These are phyloP conservation scores for Drosophila prostipennis DNA, from an alignment of 2,888 invertebrate species.

Conservation along the genomic window DNA sequence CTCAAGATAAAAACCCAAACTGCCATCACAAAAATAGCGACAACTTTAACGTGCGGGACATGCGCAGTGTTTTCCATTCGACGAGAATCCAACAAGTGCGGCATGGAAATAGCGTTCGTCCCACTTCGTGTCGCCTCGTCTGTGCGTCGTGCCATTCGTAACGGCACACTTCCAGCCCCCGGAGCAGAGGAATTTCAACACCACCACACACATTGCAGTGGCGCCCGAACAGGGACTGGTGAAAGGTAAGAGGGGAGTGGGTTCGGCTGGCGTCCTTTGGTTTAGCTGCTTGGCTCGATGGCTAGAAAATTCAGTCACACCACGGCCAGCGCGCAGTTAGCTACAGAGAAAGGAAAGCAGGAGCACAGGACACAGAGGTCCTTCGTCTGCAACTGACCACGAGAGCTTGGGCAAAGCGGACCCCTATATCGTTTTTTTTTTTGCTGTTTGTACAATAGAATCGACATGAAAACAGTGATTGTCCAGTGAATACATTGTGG, in stretches of 20 bases:
- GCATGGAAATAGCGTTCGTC: slow-evolving; percentile 45
- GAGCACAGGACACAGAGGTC: slow-evolving; percentile 7
- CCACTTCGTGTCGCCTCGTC: slow-evolving; percentile 1
- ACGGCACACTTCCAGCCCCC: slow-evolving; percentile 46
- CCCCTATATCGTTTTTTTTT: slow-evolving; percentile 3
- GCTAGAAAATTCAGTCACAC: slow-evolving; percentile 56
- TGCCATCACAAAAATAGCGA: neutral
- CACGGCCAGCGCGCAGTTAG: slow-evolving; percentile 63
- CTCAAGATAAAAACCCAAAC: neutral
- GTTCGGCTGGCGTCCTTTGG: slow-evolving; percentile 37
- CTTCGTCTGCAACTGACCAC: slow-evolving; percentile 27
- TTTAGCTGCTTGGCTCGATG: slow-evolving; percentile 8
- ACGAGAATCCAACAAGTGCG: slow-evolving; percentile 81
- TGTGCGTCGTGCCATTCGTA: slow-evolving; percentile 9
- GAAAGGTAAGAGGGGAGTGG: neutral
- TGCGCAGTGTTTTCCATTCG: slow-evolving; percentile 61
- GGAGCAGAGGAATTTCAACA: slow-evolving; percentile 58
- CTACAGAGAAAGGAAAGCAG: slow-evolving; percentile 25
- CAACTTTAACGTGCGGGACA: slow-evolving; percentile 18
- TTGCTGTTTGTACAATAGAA: slow-evolving; percentile 13
- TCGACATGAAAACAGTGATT: neutral
- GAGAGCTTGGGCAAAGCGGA: slow-evolving; percentile 19
- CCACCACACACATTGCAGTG: slow-evolving; percentile 28
- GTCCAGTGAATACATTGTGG: slow-evolving; percentile 3
- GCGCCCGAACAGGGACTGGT: slow-evolving; percentile 1